Evolutionary conservation across 2,113 vertebrate species (phyloP).

Genomic region (Hippocampus mohnikei): DNA sequence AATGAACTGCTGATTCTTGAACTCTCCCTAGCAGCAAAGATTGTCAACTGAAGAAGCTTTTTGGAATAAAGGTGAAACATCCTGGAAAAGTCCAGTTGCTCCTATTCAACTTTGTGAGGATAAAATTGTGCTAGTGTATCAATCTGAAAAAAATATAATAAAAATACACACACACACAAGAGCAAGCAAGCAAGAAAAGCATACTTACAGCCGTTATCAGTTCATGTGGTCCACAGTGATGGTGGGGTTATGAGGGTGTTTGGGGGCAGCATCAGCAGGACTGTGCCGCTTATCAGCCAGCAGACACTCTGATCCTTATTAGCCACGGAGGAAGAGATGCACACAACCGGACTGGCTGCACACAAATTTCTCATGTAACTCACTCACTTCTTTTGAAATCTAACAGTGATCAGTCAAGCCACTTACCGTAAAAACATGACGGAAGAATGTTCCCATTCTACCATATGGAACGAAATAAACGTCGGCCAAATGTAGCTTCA

Average conservation of each 20-base stretch:
- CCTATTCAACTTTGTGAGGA: background rate
- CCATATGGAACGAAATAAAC: background rate
- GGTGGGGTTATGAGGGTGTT: constrained; percentile 31
- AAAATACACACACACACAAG: background rate
- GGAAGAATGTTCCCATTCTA: background rate
- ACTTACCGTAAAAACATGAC: background rate
- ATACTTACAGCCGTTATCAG: constrained; percentile 30
- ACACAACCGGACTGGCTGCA: constrained; percentile 12
- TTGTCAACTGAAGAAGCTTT: background rate
- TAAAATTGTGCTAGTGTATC: background rate
- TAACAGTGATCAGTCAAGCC: background rate
- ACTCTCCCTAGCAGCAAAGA: too few species aligned
- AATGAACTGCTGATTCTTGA: too few species aligned
- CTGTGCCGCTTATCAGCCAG: constrained; percentile 60
- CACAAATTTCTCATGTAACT: background rate
- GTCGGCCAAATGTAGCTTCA: too few species aligned
- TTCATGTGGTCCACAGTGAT: constrained; percentile 26
- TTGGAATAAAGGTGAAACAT: background rate
- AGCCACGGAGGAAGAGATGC: constrained; percentile 45
- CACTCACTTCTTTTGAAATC: background rate
- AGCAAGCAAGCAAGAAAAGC: background rate
- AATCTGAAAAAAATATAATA: background rate
- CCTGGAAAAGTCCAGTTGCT: background rate
- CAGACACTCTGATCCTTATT: constrained; percentile 63
- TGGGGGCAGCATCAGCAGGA: constrained; percentile 16